These are phyloP conservation scores for Helicolenus hilgendorfi DNA, from an alignment of 2,797 vertebrate species.

Conservation along the genomic window DNA sequence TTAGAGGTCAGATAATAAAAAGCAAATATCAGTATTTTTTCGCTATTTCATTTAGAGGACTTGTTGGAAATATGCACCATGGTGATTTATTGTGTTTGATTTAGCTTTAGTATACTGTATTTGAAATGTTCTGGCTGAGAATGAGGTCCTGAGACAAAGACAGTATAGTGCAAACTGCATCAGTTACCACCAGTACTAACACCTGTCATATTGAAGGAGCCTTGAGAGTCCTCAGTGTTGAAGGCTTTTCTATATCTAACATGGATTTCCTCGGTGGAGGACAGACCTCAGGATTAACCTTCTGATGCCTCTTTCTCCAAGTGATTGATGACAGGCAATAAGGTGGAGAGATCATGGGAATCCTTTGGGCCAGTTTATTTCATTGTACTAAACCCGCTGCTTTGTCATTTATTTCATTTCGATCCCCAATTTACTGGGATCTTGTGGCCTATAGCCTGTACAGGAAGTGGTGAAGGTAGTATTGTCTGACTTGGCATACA, in stretches of 20 bases:
- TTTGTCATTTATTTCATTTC: background rate
- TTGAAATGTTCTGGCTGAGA: background rate
- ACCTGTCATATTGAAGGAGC: background rate
- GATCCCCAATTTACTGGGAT: background rate
- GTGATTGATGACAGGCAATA: constrained; percentile 50
- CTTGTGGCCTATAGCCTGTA: background rate
- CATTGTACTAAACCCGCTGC: background rate
- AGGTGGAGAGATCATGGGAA: background rate
- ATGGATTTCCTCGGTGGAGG: constrained; percentile 38
- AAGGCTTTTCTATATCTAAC: constrained; percentile 40
- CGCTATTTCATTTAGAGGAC: background rate
- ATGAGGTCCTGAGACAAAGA: background rate
- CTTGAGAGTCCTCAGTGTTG: background rate
- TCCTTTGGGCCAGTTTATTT: background rate
- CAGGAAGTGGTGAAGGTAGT: background rate
- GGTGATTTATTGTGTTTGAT: background rate
- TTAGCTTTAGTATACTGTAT: background rate
- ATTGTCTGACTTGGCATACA: background rate
- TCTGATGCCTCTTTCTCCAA: background rate
- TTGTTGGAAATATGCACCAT: background rate
- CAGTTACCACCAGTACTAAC: background rate
- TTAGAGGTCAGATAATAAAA: background rate
- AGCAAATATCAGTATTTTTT: background rate
- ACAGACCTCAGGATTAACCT: constrained; percentile 8
- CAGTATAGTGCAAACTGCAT: background rate